Evolutionary conservation across 1,140 invertebrate genomes (phyloP), one percentile per base, ranked within the genome.

Genomic region (Scylla paramamosain): DNA sequence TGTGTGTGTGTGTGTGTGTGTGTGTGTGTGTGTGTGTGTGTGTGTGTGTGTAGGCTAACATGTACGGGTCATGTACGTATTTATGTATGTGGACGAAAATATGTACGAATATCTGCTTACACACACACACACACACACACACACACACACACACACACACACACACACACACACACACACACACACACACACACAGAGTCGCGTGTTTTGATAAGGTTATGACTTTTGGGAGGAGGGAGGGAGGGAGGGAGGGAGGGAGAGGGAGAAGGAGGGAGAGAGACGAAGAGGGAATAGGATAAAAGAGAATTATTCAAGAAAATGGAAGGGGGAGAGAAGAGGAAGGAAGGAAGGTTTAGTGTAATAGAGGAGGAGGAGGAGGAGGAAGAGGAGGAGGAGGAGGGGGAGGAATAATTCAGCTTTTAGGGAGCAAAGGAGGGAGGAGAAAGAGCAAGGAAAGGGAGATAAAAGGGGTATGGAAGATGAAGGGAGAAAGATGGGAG

Each of bases 1-100:
- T n/a, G n/a, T 77, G 67, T 77, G 67, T 77, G 67, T 77, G 67
- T 77, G 67, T 77, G 67, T 77, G 67, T 77, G 67, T 77, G 67
- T 77, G 10, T 77, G 25, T n/a, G 25, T 77, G 67, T 77, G 25
- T 77, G 67, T 77, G 8, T 77, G 67, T 77, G 10, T 59, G 52
- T 59, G 10, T 59, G 52, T 59, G 0, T 59, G 52, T 59, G 10
- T 12, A 48, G 46, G 14, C 46, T 48, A 4, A 48, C 14, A 14
- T 48, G 14, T 48, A 14, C 46, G 46, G 46, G 46, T 48, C 46
- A 48, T 48, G 46, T 48, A 48, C 14, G 46, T 48, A 48, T 48
- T 4, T 48, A n/a, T n/a, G 46, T 48, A 48, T 48, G 46, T 48
- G 46, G 6, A 59, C 39, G 39, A 39, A 59, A 14, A 20, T 59